Percentiles rank a stretch among this genome's conserved stretches.
Evolutionary conservation across 2,888 invertebrate genomes (phyloP).

Genomic region (Melanostoma mellinum): DNA sequence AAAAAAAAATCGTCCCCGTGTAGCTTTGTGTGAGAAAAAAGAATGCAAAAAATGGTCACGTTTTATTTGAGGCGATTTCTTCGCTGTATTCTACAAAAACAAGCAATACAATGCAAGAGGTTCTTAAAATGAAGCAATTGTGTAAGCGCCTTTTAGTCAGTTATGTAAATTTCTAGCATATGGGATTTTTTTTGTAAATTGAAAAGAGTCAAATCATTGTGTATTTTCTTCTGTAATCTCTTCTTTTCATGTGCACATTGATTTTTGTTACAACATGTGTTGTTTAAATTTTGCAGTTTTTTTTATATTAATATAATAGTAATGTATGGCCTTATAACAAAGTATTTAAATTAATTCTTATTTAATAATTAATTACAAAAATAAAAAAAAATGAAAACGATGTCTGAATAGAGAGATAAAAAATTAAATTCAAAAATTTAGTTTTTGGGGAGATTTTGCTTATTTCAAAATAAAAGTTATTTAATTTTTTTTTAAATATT

Average conservation of each 20-base stretch:
- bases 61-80: constrained; percentile 1
- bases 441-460: constrained; percentile 51
- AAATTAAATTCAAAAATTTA: constrained; percentile 43
- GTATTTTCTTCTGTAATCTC: constrained; percentile 52
- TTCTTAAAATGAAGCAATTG: not conserved
- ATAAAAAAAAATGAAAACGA: constrained; percentile 27
- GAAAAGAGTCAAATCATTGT: constrained; percentile 9
- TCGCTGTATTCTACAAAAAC: constrained; percentile 27
- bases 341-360: constrained; percentile 72
- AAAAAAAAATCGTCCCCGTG: constrained; percentile 12
- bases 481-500: constrained; percentile 37
- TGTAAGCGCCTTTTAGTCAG: constrained; percentile 22
- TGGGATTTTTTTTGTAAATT: constrained; percentile 29
- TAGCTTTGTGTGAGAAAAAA: constrained; percentile 23
- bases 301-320: constrained; percentile 62
- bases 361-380: constrained; percentile 43
- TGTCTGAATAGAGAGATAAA: constrained; percentile 40
- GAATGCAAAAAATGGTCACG: not conserved
- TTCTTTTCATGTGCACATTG: constrained; percentile 44
- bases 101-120: constrained; percentile 24
- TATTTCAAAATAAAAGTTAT: constrained; percentile 40
- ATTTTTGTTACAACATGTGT: constrained; percentile 39
- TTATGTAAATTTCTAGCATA: constrained; percentile 35
- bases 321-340: constrained; percentile 73
- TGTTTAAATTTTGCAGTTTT: constrained; percentile 41